Evolutionary conservation across 2,797 vertebrate genomes (phyloP).

Genomic region (Vireo griseus): DNA sequence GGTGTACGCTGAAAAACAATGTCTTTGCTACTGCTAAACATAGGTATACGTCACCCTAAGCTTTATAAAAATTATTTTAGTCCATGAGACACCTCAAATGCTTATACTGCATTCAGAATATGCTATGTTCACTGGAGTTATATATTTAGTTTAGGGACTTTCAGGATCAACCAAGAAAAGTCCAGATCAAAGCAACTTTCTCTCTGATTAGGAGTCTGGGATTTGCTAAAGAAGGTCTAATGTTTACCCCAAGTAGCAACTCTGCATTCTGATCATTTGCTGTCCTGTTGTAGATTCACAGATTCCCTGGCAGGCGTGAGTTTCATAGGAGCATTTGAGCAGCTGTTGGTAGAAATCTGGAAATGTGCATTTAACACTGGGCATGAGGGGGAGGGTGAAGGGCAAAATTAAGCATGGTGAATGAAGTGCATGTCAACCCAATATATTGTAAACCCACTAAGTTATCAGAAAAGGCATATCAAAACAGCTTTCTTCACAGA

Average conservation of each 20-base stretch:
- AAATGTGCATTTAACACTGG: neutral
- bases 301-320: neutral
- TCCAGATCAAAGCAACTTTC: neutral
- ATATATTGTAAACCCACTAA: neutral
- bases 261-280: neutral
- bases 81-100: neutral
- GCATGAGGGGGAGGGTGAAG: neutral
- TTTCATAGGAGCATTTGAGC: neutral
- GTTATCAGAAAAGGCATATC: neutral
- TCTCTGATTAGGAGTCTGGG: neutral
- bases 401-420: neutral
- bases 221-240: neutral
- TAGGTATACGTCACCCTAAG: neutral
- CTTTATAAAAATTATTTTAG: neutral
- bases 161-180: neutral
- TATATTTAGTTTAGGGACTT: neutral
- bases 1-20: too few relatives aligned
- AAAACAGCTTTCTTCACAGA: fast-evolving
- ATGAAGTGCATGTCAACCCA: neutral
- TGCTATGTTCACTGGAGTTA: neutral
- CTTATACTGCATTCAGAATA: neutral
- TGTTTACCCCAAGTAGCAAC: neutral
- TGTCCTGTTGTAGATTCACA: neutral
- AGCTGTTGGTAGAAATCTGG: neutral
- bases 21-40: neutral